These are phyloP conservation scores for Taenioides sp. DNA, from an alignment of 2,797 vertebrate species.

Conservation along the genomic window DNA sequence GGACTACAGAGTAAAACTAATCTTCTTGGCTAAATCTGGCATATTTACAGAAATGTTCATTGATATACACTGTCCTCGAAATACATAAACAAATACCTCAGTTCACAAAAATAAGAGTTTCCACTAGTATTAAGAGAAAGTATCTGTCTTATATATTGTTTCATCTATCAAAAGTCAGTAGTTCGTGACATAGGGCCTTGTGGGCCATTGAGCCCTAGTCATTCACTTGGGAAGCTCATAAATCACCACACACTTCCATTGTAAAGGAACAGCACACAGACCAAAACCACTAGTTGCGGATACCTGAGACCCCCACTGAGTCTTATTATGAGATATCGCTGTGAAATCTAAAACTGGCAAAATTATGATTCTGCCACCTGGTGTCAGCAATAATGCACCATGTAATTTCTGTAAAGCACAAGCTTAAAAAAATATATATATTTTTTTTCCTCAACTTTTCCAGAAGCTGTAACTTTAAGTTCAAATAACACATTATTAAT, in stretches of 20 bases:
- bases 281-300: slow-evolving; percentile 18
- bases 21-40: no score
- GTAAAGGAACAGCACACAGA: slow-evolving; percentile 43
- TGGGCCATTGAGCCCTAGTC: no score
- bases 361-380: not conserved
- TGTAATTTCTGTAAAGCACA: not conserved
- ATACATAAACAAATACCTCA: no score
- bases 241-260: slow-evolving; percentile 26
- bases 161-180: no score
- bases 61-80: no score
- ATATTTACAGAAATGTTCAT: no score
- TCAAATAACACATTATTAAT: not conserved
- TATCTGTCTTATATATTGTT: no score
- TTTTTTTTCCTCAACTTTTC: not conserved
- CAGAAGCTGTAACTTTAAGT: not conserved
- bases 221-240: slow-evolving; percentile 64
- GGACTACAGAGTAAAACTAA: no score
- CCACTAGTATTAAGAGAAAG: no score
- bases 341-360: not conserved
- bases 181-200: no score
- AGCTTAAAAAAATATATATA: not conserved
- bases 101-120: no score
- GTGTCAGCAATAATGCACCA: not conserved
- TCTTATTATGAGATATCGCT: slow-evolving; percentile 2
- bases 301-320: slow-evolving; percentile 22